Percentiles rank a stretch among this genome's conserved stretches.
Evolutionary conservation across 2,888 invertebrate genomes (phyloP).

Genomic region (Acleris literana): DNA sequence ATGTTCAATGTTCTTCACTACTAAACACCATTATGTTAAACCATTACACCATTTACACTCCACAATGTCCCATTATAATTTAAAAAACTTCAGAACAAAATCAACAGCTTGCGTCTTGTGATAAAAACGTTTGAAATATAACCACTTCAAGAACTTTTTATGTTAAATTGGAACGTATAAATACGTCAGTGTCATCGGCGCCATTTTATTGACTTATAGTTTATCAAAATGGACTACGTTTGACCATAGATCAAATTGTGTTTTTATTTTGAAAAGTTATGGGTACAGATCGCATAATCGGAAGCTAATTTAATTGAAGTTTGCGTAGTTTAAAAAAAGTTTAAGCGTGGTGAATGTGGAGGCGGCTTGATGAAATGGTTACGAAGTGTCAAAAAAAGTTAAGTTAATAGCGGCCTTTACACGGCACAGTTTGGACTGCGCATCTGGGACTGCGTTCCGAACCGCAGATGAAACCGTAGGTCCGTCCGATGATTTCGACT

Average conservation of each 20-base stretch:
- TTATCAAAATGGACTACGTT: conserved; percentile 15
- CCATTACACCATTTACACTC: conserved; percentile 2
- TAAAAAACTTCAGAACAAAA: not conserved
- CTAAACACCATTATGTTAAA: too few relatives aligned
- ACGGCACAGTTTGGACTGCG: too few relatives aligned
- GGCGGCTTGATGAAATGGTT: too few relatives aligned
- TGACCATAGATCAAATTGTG: conserved; percentile 12
- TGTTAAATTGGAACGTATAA: conserved; percentile 8
- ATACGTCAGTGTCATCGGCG: conserved; percentile 16
- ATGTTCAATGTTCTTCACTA: too few relatives aligned
- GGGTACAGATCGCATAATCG: not conserved
- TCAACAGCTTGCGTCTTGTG: not conserved
- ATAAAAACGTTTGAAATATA: conserved; percentile 13
- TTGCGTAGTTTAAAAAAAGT: too few relatives aligned
- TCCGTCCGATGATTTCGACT: too few relatives aligned
- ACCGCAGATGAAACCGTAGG: too few relatives aligned
- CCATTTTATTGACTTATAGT: conserved; percentile 20
- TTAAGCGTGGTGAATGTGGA: too few relatives aligned
- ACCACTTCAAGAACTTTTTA: conserved; percentile 4
- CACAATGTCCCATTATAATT: conserved; percentile 5
- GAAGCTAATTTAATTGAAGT: too few relatives aligned
- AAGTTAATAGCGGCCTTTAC: too few relatives aligned
- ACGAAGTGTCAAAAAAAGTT: too few relatives aligned
- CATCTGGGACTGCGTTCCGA: too few relatives aligned
- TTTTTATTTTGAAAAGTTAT: conserved; percentile 10